Percentiles rank a stretch among this genome's conserved stretches.
phyloP scores from a whole-genome alignment of 2,888 invertebrate species.

The Artemia sinica region DNA sequence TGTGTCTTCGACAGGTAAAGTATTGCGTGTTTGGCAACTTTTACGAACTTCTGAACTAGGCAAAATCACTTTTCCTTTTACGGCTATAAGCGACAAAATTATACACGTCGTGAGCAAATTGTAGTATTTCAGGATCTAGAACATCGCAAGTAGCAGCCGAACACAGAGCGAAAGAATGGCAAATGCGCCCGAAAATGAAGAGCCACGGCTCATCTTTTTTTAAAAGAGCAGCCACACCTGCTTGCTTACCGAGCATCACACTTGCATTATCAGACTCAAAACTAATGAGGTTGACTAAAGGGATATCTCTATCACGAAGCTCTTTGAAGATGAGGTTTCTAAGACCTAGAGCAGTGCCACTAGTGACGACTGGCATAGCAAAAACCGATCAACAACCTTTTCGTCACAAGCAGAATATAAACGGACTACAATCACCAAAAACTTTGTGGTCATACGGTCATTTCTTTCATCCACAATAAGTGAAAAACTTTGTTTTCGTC shows the following conservation, averaged over 20 bases:
- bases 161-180: too few species aligned
- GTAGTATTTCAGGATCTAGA: too few species aligned
- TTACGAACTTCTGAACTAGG: too few species aligned
- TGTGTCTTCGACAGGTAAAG: too few species aligned
- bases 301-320: background rate
- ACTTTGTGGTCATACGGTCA: conserved; percentile 7
- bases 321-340: background rate
- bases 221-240: too few species aligned
- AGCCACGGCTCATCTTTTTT: too few species aligned
- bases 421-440: conserved; percentile 6
- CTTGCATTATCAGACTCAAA: background rate
- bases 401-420: conserved; percentile 6
- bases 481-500: conserved; percentile 5
- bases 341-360: background rate
- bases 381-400: conserved; percentile 9
- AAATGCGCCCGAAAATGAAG: too few species aligned
- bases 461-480: background rate
- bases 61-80: too few species aligned
- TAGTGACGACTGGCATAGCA: conserved; percentile 4
- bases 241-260: conserved; percentile 10
- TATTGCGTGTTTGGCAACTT: too few species aligned
- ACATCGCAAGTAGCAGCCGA: too few species aligned
- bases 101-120: too few species aligned
- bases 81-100: too few species aligned
- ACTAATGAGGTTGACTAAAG: conserved; percentile 1